These are phyloP conservation scores for Sturnira hondurensis DNA, from an alignment of 2,113 vertebrate species.

Conservation along the genomic window DNA sequence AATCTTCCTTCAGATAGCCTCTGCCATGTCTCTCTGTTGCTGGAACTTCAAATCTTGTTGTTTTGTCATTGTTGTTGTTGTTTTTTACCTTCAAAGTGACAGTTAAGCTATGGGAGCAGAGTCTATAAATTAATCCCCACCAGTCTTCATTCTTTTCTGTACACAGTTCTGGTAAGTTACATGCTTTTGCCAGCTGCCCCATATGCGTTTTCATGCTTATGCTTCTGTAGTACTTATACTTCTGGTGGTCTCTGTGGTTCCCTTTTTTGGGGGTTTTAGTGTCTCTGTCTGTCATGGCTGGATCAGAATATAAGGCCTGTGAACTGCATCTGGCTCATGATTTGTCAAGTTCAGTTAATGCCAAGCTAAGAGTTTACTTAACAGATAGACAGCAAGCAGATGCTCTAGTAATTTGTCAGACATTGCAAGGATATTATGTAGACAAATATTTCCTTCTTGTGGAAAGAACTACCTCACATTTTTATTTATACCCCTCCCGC, in stretches of 20 bases:
- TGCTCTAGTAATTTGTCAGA: conserved; percentile 23
- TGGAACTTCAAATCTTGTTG: not conserved
- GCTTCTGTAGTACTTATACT: not conserved
- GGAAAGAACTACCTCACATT: conserved; percentile 46
- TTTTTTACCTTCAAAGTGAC: not conserved
- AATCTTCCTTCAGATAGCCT: not conserved
- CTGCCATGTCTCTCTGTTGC: not conserved
- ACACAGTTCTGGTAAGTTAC: not conserved
- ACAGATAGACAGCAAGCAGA: not conserved
- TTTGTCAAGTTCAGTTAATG: conserved; percentile 23
- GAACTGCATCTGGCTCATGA: not conserved
- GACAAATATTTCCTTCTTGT: conserved; percentile 39
- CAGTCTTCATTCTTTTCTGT: not conserved
- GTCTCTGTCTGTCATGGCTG: not conserved
- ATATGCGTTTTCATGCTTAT: not conserved
- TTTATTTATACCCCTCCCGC: conserved; percentile 8
- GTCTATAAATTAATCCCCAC: not conserved
- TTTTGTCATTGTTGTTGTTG: not conserved
- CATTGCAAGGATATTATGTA: not conserved
- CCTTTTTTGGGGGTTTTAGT: not conserved
- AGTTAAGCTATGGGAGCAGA: not conserved
- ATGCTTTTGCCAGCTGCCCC: not conserved
- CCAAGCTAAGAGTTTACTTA: conserved; percentile 27
- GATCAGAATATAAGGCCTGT: conserved; percentile 3
- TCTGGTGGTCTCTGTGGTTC: not conserved